Evolutionary conservation across 2,888 invertebrate species (phyloP).

Genomic region (Hemaris fuciformis): DNA sequence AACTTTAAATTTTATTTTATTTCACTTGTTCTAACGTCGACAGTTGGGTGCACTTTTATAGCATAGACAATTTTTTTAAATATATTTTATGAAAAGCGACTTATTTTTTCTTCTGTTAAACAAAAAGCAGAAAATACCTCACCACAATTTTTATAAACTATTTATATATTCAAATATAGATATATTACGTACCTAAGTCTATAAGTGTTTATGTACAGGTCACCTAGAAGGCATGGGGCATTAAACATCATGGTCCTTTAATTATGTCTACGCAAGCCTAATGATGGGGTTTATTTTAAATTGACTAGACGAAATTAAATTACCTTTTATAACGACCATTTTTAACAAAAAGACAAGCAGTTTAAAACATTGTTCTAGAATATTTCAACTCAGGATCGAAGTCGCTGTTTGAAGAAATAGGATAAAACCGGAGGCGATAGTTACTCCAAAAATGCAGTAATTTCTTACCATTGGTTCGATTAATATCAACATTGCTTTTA

Average conservation of each 20-base stretch:
- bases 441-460: too few species aligned
- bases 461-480: too few species aligned
- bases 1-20: too few species aligned
- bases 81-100: too few species aligned
- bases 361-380: too few species aligned
- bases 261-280: conserved; percentile 39
- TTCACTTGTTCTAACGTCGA: too few species aligned
- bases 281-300: conserved; percentile 40
- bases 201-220: conserved; percentile 53
- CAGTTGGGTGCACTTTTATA: too few species aligned
- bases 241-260: conserved; percentile 69
- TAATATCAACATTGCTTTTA: too few species aligned
- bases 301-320: conserved; percentile 29
- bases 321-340: conserved; percentile 15
- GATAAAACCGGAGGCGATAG: too few species aligned
- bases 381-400: too few species aligned
- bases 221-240: conserved; percentile 66
- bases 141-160: background rate
- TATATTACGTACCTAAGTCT: conserved; percentile 12
- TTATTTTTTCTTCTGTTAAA: background rate
- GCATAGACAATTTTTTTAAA: too few species aligned
- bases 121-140: background rate
- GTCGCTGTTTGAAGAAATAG: too few species aligned
- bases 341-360: background rate
- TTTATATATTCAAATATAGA: conserved; percentile 1